These are phyloP conservation scores for Argyresthia albistria DNA, from an alignment of 2,888 invertebrate genomes.

Conservation along the genomic window DNA sequence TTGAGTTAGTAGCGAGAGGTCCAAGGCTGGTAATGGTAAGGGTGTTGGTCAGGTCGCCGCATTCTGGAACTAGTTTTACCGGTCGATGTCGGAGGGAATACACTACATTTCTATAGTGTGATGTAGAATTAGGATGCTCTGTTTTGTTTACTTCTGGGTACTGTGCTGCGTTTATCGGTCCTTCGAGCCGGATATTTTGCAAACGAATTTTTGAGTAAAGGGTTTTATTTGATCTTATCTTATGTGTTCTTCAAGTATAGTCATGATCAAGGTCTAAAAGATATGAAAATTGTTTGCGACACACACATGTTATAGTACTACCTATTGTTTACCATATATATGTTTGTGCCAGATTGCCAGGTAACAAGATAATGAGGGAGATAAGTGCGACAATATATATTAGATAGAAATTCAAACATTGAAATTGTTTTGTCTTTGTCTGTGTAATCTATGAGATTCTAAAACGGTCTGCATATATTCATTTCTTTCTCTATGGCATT, in stretches of 20 bases:
- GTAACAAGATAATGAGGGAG: no score
- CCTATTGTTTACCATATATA: no score
- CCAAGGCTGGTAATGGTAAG: not conserved
- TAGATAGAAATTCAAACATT: no score
- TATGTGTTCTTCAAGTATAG: not conserved
- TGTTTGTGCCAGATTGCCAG: no score
- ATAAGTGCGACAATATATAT: no score
- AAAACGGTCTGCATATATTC: no score
- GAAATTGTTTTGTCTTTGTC: no score
- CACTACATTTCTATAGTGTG: not conserved
- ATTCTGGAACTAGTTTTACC: not conserved
- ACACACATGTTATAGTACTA: no score
- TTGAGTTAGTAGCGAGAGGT: not conserved
- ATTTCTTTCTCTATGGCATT: no score
- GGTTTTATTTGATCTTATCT: not conserved
- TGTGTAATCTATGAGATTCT: no score
- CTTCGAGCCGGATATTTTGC: not conserved
- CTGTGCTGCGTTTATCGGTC: not conserved
- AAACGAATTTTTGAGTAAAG: not conserved
- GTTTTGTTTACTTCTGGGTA: not conserved
- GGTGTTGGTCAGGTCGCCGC: not conserved
- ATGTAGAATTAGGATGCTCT: not conserved
- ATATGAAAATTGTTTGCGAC: no score
- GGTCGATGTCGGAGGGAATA: not conserved
- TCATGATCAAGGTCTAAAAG: no score